phyloP scores from a whole-genome alignment of 2,888 invertebrate species.

The Oxytorus armatus region DNA sequence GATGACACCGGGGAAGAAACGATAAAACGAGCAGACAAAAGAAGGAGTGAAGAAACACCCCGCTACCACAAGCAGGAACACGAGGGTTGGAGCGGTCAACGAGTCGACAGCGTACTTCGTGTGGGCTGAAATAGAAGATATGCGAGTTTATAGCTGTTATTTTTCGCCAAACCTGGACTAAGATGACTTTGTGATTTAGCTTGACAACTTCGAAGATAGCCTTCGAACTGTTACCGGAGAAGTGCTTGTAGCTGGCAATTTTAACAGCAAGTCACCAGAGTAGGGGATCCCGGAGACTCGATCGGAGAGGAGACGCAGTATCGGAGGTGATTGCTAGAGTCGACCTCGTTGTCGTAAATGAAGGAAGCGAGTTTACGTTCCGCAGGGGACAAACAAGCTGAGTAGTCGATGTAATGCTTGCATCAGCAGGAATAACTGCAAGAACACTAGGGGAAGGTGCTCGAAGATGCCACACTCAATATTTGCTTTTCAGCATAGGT shows the following conservation, averaged over 20 bases:
- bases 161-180: conserved; percentile 44
- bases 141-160: conserved; percentile 61
- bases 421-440: neutral
- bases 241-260: conserved; percentile 53
- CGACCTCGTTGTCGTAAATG: conserved; percentile 36
- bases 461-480: conserved; percentile 47
- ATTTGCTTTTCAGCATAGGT: neutral
- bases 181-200: conserved; percentile 10
- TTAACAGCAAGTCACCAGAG: conserved; percentile 56
- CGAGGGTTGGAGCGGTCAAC: conserved; percentile 6
- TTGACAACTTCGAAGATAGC: conserved; percentile 37
- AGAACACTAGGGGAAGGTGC: conserved; percentile 14
- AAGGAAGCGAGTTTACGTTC: conserved; percentile 22
- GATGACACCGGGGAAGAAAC: too few relatives aligned
- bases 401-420: conserved; percentile 7
- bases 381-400: conserved; percentile 21
- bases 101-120: conserved; percentile 32
- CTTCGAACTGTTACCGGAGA: conserved; percentile 22
- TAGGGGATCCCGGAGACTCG: conserved; percentile 47
- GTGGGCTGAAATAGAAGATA: conserved; percentile 22
- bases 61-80: too few relatives aligned
- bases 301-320: conserved; percentile 46
- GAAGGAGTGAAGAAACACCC: too few relatives aligned
- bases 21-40: too few relatives aligned
- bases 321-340: conserved; percentile 33